phyloP scores from a whole-genome alignment of 2,797 vertebrate species.

The Tachyglossus aculeatus region DNA sequence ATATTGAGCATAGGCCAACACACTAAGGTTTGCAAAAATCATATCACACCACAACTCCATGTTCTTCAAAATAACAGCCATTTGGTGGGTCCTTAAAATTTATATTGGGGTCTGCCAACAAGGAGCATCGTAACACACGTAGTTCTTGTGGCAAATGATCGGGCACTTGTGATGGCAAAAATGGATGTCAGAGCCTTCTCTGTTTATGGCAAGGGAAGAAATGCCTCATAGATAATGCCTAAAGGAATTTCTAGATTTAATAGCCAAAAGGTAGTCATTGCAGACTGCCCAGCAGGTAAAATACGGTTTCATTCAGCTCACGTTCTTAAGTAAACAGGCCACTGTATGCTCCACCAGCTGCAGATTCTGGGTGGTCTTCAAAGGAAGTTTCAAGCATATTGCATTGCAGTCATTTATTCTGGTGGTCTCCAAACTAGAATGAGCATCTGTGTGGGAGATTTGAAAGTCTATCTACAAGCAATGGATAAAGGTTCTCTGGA shows the following conservation, averaged over 20 bases:
- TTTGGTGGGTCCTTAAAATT: too few relatives aligned
- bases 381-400: conserved; percentile 32
- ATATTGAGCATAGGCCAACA: too few relatives aligned
- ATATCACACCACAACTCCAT: too few relatives aligned
- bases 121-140: too few relatives aligned
- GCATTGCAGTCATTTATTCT: background rate
- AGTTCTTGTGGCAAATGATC: too few relatives aligned
- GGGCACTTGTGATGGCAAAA: background rate
- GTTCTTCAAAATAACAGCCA: too few relatives aligned
- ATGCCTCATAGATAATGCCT: background rate
- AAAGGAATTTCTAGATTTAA: conserved; percentile 25
- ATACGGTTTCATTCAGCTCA: conserved; percentile 22
- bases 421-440: conserved; percentile 18
- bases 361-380: conserved; percentile 57
- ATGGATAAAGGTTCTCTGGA: background rate
- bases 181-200: background rate
- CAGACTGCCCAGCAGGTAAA: conserved; percentile 40
- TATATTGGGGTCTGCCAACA: too few relatives aligned
- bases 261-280: background rate
- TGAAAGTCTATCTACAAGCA: background rate
- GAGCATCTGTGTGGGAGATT: conserved; percentile 12
- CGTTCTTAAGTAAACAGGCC: conserved; percentile 41
- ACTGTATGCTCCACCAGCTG: conserved; percentile 33
- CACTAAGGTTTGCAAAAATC: too few relatives aligned
- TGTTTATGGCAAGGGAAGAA: conserved; percentile 8